Conservation (phyloP, 2,113 vertebrate species). For the Vulpes lagopus region DNA sequence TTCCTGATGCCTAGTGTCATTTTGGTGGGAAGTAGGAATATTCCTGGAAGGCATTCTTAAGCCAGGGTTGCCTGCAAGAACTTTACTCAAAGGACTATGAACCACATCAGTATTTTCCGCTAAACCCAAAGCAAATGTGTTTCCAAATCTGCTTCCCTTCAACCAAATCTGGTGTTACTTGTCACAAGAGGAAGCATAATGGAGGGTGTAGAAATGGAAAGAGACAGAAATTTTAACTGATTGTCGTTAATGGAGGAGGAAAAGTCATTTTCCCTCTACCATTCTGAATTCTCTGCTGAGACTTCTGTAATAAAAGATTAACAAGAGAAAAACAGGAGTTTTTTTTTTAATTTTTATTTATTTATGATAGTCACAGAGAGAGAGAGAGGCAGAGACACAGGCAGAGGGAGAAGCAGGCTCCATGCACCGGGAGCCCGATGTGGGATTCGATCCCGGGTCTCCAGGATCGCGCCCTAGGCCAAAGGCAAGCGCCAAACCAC, state of each 20-base stretch:
- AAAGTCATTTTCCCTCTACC: background rate
- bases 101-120: background rate
- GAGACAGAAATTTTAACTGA: background rate
- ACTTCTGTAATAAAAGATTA: background rate
- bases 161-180: background rate
- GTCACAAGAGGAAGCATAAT: background rate
- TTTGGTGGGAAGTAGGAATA: background rate
- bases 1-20: background rate
- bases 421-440: too few species aligned
- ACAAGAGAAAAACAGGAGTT: background rate
- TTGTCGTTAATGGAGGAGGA: background rate
- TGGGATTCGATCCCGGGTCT: too few species aligned
- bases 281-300: background rate
- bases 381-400: too few species aligned
- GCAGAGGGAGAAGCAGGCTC: too few species aligned
- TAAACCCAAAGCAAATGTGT: background rate
- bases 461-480: too few species aligned
- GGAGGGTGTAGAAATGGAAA: background rate
- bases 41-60: slow-evolving; percentile 23
- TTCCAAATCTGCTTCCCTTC: background rate
- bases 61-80: background rate
- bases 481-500: too few species aligned
- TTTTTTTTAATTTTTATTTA: background rate
- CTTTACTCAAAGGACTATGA: background rate
- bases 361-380: too few species aligned